phyloP scores from a whole-genome alignment of 2,113 vertebrate genomes.

The crab-eating macaque (Macaca fascicularis) region DNA sequence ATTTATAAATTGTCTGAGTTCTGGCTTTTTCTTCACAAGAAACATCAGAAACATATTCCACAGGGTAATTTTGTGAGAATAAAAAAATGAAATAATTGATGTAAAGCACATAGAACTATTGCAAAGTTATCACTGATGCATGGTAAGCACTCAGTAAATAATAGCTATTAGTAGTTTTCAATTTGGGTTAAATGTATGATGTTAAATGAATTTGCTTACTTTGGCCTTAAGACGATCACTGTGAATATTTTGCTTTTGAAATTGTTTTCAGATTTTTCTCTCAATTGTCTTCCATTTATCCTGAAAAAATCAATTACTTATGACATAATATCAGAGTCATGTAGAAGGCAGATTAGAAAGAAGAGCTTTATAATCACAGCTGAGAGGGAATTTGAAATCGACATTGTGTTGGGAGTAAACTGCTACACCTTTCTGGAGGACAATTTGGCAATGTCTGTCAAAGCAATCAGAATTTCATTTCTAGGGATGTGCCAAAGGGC shows the following conservation, averaged over 20 bases:
- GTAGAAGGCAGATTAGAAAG: not conserved
- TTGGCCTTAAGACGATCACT: constrained; percentile 31
- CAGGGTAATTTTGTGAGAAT: not conserved
- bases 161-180: not conserved
- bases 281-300: constrained; percentile 37
- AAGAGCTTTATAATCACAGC: not conserved
- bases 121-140: not conserved
- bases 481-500: not conserved
- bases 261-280: constrained; percentile 46
- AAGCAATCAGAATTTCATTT: not conserved
- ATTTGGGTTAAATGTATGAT: not conserved
- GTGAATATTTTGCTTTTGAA: constrained; percentile 52
- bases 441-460: not conserved
- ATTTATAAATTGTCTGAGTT: not conserved
- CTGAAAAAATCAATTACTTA: constrained; percentile 5
- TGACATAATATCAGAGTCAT: not conserved
- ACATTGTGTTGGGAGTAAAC: not conserved
- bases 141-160: not conserved
- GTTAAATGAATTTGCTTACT: not conserved
- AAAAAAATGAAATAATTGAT: not conserved
- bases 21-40: not conserved
- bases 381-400: not conserved
- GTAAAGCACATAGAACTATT: not conserved
- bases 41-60: not conserved
- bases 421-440: not conserved